phyloP scores from a whole-genome alignment of 2,113 vertebrate species.

The Deroptyus accipitrinus region DNA sequence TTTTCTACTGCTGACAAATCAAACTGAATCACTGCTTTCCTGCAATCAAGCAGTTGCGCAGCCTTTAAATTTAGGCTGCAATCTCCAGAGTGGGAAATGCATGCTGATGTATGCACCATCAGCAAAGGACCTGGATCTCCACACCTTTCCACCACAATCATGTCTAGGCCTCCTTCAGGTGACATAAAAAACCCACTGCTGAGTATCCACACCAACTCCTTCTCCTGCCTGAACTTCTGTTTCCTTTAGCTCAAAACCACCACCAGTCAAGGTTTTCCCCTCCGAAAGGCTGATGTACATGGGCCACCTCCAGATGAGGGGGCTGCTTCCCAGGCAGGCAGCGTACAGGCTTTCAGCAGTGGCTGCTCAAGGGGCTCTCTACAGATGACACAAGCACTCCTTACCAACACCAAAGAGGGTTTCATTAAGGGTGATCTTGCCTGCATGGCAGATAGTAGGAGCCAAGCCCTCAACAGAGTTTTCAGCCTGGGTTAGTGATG shows the following conservation, averaged over 20 bases:
- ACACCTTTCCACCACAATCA: rapidly evolving
- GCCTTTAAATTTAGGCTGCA: neutral
- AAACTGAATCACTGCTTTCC: neutral
- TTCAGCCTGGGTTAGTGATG: neutral
- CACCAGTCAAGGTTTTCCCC: neutral
- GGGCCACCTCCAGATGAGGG: neutral
- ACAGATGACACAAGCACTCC: neutral
- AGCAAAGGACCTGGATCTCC: neutral
- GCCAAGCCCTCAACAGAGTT: rapidly evolving
- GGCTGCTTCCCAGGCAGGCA: rapidly evolving
- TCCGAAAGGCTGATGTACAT: neutral
- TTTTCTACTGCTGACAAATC: neutral
- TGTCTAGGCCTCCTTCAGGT: neutral
- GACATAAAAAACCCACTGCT: neutral
- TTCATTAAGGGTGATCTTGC: neutral
- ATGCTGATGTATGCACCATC: neutral
- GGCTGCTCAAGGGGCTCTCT: neutral
- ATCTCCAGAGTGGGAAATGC: neutral
- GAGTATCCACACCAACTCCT: neutral
- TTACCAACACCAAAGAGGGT: rapidly evolving
- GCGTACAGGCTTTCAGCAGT: rapidly evolving
- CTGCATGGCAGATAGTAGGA: neutral
- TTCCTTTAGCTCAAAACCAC: neutral
- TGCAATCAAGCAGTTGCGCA: neutral
- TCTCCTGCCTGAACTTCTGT: neutral